These are phyloP conservation scores for Raja brachyura DNA, from an alignment of 2,113 vertebrate species.

Conservation along the genomic window DNA sequence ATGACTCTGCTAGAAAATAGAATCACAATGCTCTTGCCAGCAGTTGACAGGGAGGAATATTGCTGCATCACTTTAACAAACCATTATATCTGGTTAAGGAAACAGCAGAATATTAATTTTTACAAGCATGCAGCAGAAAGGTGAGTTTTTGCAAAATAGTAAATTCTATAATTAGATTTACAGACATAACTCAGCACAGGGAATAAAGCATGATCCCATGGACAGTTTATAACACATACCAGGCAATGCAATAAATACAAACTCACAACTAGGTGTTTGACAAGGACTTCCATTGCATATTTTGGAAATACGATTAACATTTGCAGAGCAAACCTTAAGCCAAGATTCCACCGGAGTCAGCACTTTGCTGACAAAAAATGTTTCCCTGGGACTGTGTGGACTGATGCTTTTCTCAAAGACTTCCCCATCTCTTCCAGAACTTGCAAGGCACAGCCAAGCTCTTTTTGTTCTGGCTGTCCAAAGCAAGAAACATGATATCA, in stretches of 20 bases:
- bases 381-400: neutral
- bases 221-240: neutral
- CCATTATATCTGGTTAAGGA: neutral
- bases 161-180: conserved; percentile 13
- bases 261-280: neutral
- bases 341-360: neutral
- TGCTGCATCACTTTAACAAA: neutral
- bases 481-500: neutral
- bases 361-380: neutral
- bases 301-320: neutral
- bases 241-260: neutral
- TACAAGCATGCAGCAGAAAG: neutral
- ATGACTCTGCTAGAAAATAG: neutral
- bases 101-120: neutral
- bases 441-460: neutral
- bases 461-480: neutral
- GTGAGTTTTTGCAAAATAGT: neutral
- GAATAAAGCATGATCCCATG: neutral
- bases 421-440: neutral
- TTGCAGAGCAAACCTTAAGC: neutral
- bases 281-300: neutral
- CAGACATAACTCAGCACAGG: neutral
- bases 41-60: no score
- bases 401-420: neutral
- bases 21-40: neutral